Percentiles rank a stretch among this genome's conserved stretches.
Conservation (phyloP, 2,888 invertebrate genomes). For the Campoletis raptor region DNA sequence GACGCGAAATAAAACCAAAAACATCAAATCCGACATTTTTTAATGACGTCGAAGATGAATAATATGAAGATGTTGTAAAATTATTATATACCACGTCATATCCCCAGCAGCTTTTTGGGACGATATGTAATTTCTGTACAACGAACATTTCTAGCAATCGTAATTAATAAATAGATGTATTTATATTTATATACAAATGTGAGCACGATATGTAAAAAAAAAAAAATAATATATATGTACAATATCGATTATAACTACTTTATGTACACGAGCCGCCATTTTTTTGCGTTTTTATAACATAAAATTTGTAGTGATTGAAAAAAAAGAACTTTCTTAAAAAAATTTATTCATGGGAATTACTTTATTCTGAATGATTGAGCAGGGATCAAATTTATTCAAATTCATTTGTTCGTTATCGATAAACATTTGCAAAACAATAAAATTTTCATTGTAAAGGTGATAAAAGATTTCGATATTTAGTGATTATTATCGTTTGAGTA, state of each 20-base stretch:
- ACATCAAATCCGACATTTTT: background rate
- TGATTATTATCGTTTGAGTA: too few relatives aligned
- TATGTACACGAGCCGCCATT: slow-evolving; percentile 59
- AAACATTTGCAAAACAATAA: background rate
- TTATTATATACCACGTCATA: slow-evolving; percentile 33
- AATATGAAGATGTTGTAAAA: background rate
- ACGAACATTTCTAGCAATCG: slow-evolving; percentile 36
- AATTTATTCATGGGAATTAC: background rate
- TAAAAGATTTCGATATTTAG: too few relatives aligned
- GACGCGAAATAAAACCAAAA: slow-evolving; percentile 23
- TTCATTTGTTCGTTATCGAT: background rate
- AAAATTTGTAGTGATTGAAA: background rate
- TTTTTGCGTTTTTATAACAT: slow-evolving; percentile 10
- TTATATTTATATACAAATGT: slow-evolving; percentile 37
- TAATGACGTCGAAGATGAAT: background rate
- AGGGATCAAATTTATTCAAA: background rate
- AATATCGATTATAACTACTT: slow-evolving; percentile 58
- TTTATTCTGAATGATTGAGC: background rate
- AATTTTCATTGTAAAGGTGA: background rate
- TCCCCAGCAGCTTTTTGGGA: slow-evolving; percentile 50
- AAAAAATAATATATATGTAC: slow-evolving; percentile 41
- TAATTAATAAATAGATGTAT: slow-evolving; percentile 14
- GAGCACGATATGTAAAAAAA: slow-evolving; percentile 51
- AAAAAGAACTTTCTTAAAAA: background rate
- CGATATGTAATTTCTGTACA: slow-evolving; percentile 40